Conservation (phyloP, 1,140 invertebrate species). For the Mamestra configurata region DNA sequence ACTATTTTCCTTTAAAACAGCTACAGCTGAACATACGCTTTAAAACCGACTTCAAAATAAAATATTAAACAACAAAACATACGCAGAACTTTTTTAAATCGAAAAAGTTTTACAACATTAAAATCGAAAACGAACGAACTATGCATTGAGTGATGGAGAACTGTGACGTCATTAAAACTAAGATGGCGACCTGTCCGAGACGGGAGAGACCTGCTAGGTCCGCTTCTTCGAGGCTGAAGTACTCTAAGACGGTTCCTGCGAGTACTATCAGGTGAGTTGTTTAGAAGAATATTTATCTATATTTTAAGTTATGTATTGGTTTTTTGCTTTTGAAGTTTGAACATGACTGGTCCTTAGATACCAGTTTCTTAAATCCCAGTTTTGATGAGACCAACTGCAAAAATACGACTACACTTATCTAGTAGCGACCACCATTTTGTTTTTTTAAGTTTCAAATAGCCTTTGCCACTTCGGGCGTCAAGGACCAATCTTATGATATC, state of each 20-base stretch:
- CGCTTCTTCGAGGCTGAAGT: conserved; percentile 74
- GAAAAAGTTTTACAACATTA: conserved; percentile 44
- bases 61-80: neutral
- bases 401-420: too few species aligned
- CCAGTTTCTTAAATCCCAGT: too few species aligned
- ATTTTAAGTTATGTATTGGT: too few species aligned
- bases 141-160: conserved; percentile 28
- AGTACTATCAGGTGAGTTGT: conserved; percentile 76
- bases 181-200: conserved; percentile 79
- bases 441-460: too few species aligned
- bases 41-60: neutral
- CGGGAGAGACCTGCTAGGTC: conserved; percentile 71
- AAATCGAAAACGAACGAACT: conserved; percentile 39
- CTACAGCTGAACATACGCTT: conserved; percentile 48
- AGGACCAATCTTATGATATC: too few species aligned
- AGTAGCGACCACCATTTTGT: too few species aligned
- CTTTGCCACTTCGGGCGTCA: too few species aligned
- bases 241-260: conserved; percentile 79
- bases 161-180: conserved; percentile 43
- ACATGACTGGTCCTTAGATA: too few species aligned
- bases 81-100: conserved; percentile 44
- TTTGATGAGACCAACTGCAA: too few species aligned
- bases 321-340: too few species aligned
- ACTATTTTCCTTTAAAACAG: conserved; percentile 1
- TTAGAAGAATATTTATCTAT: neutral